Percentiles rank a stretch among this genome's conserved stretches.
phyloP scores from a whole-genome alignment of 92 coral and sea anemone species.

The Epizoanthus stellaris region DNA sequence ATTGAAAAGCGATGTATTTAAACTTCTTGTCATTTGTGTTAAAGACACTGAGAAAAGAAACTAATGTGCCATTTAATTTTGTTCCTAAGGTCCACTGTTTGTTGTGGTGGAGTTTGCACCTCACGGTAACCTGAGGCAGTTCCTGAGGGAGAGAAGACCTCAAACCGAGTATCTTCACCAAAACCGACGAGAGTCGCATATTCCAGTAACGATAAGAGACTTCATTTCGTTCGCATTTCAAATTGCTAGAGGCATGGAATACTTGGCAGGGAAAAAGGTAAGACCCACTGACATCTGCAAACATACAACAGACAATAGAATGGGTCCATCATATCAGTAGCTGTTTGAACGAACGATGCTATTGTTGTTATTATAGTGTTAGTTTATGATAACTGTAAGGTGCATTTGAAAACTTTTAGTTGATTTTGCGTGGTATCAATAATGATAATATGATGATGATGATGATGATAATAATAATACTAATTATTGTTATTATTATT shows the following conservation, averaged over 20 bases:
- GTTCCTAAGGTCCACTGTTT: constrained; percentile 76
- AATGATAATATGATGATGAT: no score
- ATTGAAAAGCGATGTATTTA: no score
- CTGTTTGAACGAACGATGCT: no score
- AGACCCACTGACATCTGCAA: not conserved
- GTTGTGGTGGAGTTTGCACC: constrained; percentile 98
- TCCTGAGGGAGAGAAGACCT: constrained; percentile 91
- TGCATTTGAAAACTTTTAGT: no score
- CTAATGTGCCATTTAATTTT: not conserved
- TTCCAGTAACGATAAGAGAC: constrained; percentile 87
- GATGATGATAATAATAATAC: no score
- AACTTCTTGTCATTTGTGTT: no score
- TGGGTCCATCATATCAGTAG: no score
- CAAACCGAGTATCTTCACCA: constrained; percentile 68
- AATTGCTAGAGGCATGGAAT: constrained; percentile 96
- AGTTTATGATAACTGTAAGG: no score
- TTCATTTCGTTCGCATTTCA: constrained; percentile 95
- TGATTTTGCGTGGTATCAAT: no score
- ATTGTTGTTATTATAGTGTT: no score
- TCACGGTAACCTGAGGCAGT: constrained; percentile 94
- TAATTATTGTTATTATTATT: no score
- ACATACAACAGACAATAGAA: not conserved
- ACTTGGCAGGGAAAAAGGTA: constrained; percentile 89
- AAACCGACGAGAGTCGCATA: constrained; percentile 58
- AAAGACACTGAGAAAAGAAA: no score